Evolutionary conservation across 2,113 vertebrate genomes (phyloP).

Genomic region (Rhinopomastus cyanomelas): DNA sequence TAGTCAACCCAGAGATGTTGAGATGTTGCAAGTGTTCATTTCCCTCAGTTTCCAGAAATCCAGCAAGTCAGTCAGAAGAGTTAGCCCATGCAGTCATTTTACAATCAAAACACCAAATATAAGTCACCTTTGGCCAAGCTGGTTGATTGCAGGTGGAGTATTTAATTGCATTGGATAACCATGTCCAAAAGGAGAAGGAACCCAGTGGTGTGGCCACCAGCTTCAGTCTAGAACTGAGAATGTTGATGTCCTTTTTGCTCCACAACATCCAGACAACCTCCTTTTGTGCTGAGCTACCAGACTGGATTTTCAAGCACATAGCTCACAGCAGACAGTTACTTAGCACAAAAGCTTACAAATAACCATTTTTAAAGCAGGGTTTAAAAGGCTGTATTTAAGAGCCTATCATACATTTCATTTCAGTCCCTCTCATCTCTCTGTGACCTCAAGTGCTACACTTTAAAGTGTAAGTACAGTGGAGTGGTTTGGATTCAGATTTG

Average conservation of each 20-base stretch:
- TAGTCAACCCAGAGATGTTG: slow-evolving; percentile 14
- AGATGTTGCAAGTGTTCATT: slow-evolving; percentile 1
- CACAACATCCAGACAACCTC: slow-evolving; percentile 2
- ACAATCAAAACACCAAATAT: background rate
- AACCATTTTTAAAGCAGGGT: slow-evolving; percentile 42
- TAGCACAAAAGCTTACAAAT: slow-evolving; percentile 32
- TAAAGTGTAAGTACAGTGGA: slow-evolving; percentile 63
- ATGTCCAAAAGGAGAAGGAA: slow-evolving; percentile 4
- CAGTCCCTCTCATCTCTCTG: slow-evolving; percentile 34
- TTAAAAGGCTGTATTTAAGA: slow-evolving; percentile 51
- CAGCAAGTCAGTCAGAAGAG: background rate
- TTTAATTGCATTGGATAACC: slow-evolving; percentile 44
- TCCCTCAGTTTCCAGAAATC: slow-evolving; percentile 13
- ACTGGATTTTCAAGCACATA: slow-evolving; percentile 31
- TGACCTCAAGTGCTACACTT: slow-evolving; percentile 57
- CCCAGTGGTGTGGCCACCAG: background rate
- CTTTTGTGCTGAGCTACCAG: background rate
- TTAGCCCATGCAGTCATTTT: background rate
- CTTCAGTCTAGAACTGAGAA: background rate
- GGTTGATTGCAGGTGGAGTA: background rate
- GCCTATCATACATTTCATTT: slow-evolving; percentile 52
- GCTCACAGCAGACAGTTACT: background rate
- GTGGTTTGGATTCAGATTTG: slow-evolving; percentile 77
- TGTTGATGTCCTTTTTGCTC: slow-evolving; percentile 43
- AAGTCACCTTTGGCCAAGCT: background rate